phyloP scores from a whole-genome alignment of 2,888 invertebrate species.

The Agrochola circellaris region DNA sequence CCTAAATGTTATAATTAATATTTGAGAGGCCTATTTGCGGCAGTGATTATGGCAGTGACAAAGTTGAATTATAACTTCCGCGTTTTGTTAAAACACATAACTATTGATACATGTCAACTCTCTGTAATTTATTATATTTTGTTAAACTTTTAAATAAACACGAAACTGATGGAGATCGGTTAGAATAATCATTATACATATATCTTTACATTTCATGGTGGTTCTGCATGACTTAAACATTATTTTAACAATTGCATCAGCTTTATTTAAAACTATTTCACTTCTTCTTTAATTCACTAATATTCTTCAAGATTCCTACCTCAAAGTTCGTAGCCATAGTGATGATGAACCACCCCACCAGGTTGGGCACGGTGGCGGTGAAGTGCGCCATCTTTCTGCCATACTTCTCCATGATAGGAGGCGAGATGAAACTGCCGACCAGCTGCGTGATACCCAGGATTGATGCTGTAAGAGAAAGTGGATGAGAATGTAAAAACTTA shows the following conservation, averaged over 20 bases:
- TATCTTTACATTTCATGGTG: neutral
- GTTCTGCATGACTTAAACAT: neutral
- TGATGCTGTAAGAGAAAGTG: conserved; percentile 61
- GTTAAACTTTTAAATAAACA: neutral
- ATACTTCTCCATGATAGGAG: conserved; percentile 83
- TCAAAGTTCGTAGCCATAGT: conserved; percentile 79
- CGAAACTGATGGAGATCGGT: neutral
- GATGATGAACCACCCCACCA: conserved; percentile 87
- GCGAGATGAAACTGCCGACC: conserved; percentile 72
- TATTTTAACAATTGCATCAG: neutral
- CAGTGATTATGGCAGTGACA: neutral
- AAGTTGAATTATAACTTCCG: neutral
- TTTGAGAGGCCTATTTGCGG: neutral
- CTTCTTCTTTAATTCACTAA: neutral
- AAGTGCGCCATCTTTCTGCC: conserved; percentile 87
- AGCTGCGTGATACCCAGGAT: conserved; percentile 69
- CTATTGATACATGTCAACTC: neutral
- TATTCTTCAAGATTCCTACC: conserved; percentile 52
- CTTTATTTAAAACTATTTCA: neutral
- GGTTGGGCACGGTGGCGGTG: conserved; percentile 81
- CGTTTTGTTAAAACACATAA: neutral
- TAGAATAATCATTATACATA: neutral
- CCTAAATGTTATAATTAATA: too few species aligned
- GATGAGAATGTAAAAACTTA: neutral
- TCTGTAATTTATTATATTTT: neutral